phyloP scores from a whole-genome alignment of 1,140 invertebrate species.

The Bombus fervidus region DNA sequence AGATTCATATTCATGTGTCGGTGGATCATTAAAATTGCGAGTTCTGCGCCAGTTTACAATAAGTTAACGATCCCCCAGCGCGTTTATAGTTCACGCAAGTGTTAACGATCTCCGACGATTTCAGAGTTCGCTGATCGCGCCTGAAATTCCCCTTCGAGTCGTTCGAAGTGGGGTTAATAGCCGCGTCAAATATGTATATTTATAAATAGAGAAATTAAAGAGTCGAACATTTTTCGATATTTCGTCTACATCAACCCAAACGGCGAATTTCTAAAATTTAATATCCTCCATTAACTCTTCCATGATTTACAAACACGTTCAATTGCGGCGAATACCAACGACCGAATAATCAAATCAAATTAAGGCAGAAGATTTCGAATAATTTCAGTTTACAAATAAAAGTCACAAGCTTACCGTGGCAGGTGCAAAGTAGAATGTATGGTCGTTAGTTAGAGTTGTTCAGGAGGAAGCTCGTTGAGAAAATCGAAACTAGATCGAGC shows the following conservation, averaged over 20 bases:
- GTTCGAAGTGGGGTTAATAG: neutral
- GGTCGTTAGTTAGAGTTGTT: neutral
- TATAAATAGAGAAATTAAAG: neutral
- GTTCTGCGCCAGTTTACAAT: conserved; percentile 11
- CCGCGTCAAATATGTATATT: neutral
- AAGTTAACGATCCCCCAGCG: conserved; percentile 14
- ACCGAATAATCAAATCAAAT: neutral
- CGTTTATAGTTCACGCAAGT: conserved; percentile 3
- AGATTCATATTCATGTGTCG: conserved; percentile 12
- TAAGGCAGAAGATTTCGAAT: neutral
- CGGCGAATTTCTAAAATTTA: neutral
- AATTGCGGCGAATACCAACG: neutral
- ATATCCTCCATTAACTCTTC: too few relatives aligned
- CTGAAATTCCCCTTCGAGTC: neutral
- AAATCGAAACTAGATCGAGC: neutral
- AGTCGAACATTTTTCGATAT: neutral
- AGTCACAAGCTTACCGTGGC: neutral
- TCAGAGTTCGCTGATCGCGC: conserved; percentile 1
- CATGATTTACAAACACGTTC: neutral
- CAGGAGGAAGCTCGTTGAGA: neutral
- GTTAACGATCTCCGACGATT: conserved; percentile 13
- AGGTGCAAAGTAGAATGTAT: neutral
- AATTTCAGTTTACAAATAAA: neutral
- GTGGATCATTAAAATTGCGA: conserved; percentile 17
- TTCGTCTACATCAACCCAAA: neutral